Conservation (phyloP, 2,888 invertebrate genomes). For the Perizoma affinitatum region DNA sequence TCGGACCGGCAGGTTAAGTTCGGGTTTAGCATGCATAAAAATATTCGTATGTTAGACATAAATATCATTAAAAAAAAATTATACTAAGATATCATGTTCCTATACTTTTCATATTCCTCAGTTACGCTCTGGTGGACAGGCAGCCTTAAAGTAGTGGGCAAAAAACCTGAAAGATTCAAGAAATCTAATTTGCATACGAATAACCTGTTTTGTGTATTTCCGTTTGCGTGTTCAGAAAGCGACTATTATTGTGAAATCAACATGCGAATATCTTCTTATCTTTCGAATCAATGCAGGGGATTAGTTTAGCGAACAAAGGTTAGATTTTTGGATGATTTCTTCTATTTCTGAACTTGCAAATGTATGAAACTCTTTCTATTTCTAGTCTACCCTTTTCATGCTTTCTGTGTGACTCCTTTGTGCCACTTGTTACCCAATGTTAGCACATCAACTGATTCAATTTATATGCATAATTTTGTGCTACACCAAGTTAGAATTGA, state of each 20-base stretch:
- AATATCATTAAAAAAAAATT: no score
- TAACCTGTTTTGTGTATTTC: constrained; percentile 14
- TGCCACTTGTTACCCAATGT: no score
- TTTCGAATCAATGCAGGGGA: neutral
- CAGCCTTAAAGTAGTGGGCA: constrained; percentile 1
- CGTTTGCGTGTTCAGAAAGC: constrained; percentile 23
- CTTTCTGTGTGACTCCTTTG: neutral
- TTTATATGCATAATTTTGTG: no score
- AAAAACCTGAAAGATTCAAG: constrained; percentile 14
- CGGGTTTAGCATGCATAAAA: no score
- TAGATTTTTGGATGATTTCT: constrained; percentile 6
- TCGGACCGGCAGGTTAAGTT: no score
- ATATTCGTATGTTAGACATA: no score
- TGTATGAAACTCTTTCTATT: neutral
- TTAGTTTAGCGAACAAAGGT: neutral
- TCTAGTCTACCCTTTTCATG: neutral
- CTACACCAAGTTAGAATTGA: no score
- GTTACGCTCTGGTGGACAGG: constrained; percentile 4
- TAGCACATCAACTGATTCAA: no score
- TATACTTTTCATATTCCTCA: neutral
- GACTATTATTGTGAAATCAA: constrained; percentile 11
- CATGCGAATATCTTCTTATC: neutral
- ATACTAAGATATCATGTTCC: no score
- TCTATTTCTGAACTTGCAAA: constrained; percentile 23
- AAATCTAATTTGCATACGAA: constrained; percentile 27